Conservation (phyloP, 2,797 vertebrate species). For the Parauchenoglanis ngamensis region DNA sequence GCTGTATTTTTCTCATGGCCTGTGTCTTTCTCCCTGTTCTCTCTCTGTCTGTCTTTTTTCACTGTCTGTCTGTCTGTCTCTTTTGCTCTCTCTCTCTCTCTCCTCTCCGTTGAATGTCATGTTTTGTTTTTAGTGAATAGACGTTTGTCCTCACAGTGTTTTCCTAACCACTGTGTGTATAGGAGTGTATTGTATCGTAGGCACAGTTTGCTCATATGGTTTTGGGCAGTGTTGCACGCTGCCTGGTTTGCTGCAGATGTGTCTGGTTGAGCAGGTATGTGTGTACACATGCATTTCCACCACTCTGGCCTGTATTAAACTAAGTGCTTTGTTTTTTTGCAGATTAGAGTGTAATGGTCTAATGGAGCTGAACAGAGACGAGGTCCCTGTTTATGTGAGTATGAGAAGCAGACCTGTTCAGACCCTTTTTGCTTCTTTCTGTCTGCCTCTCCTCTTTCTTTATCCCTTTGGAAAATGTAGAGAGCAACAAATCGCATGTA, state of each 20-base stretch:
- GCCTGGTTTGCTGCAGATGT: constrained; percentile 32
- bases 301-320: constrained; percentile 27
- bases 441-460: not conserved
- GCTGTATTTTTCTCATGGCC: not conserved
- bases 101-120: constrained; percentile 40
- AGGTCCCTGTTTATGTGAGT: constrained; percentile 78
- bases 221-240: not conserved
- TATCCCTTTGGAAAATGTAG: not conserved
- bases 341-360: constrained; percentile 72
- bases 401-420: constrained; percentile 17
- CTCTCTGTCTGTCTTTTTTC: constrained; percentile 7
- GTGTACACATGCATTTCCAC: constrained; percentile 17
- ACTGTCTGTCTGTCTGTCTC: constrained; percentile 1
- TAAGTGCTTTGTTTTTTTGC: constrained; percentile 47
- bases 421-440: not conserved
- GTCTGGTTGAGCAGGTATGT: constrained; percentile 42
- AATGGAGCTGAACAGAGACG: constrained; percentile 84
- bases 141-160: constrained; percentile 49
- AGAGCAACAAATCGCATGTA: not conserved
- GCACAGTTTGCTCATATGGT: constrained; percentile 18
- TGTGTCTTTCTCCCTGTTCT: not conserved
- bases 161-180: constrained; percentile 22
- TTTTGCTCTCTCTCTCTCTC: not conserved
- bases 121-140: constrained; percentile 57
- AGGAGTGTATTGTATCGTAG: constrained; percentile 9